phyloP scores from a whole-genome alignment of 1,140 invertebrate genomes.

The Heliconius nattereri region DNA sequence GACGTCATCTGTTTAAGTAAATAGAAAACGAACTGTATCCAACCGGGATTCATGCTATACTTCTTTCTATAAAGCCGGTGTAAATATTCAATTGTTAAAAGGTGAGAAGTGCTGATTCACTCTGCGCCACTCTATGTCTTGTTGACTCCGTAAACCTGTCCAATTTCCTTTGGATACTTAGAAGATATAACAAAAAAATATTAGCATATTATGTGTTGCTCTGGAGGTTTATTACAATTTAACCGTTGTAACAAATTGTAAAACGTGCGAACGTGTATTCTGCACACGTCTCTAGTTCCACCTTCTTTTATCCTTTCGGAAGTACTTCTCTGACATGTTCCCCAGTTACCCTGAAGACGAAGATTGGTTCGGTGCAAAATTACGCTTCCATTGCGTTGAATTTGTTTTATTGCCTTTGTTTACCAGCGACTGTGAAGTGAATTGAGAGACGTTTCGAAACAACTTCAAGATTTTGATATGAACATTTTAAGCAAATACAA shows the following conservation, averaged over 20 bases:
- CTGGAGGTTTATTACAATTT: slow-evolving; percentile 76
- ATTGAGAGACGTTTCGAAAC: slow-evolving; percentile 22
- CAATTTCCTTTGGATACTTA: slow-evolving; percentile 31
- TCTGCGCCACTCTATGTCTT: slow-evolving; percentile 11
- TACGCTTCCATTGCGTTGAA: slow-evolving; percentile 41
- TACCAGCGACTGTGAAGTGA: slow-evolving; percentile 33
- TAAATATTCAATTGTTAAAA: slow-evolving; percentile 32
- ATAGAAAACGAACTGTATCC: slow-evolving; percentile 74
- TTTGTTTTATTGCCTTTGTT: slow-evolving; percentile 50
- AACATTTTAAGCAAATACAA: slow-evolving; percentile 21
- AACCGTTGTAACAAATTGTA: slow-evolving; percentile 78
- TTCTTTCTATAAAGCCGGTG: slow-evolving; percentile 71
- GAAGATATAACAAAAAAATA: slow-evolving; percentile 41
- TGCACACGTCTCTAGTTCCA: slow-evolving; percentile 64
- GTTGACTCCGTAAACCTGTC: slow-evolving; percentile 4
- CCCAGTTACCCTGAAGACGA: slow-evolving; percentile 49
- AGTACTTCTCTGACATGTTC: slow-evolving; percentile 58
- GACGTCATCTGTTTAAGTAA: slow-evolving; percentile 76
- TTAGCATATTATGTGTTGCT: slow-evolving; percentile 56
- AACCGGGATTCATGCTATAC: slow-evolving; percentile 69
- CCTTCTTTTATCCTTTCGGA: slow-evolving; percentile 64
- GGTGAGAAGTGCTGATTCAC: slow-evolving; percentile 20
- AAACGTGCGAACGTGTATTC: slow-evolving; percentile 72
- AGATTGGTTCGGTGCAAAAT: slow-evolving; percentile 45
- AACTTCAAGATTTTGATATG: not conserved